These are phyloP conservation scores for Noturus placidus DNA, from an alignment of 2,113 vertebrate species.

Conservation along the genomic window DNA sequence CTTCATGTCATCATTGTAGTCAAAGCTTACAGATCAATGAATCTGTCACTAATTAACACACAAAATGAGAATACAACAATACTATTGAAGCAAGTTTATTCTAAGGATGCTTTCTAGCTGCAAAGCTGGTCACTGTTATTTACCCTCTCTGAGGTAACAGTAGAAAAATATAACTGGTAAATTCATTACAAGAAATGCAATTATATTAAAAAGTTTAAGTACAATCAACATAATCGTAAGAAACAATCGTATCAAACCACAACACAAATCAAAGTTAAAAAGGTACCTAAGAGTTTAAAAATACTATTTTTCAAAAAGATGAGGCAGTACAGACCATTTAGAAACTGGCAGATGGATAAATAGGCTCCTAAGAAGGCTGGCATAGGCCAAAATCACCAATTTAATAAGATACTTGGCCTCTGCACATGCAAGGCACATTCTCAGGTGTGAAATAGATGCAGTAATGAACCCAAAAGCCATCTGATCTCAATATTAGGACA, in stretches of 20 bases:
- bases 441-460: constrained; percentile 22
- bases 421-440: constrained; percentile 35
- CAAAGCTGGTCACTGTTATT: constrained; percentile 72
- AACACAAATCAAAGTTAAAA: constrained; percentile 35
- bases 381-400: constrained; percentile 43
- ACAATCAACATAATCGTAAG: constrained; percentile 48
- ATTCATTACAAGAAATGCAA: constrained; percentile 69
- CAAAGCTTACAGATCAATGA: background rate
- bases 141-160: constrained; percentile 71
- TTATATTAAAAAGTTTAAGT: constrained; percentile 67
- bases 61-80: constrained; percentile 15
- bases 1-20: background rate
- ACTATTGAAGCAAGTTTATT: constrained; percentile 76
- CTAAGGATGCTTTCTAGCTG: constrained; percentile 64
- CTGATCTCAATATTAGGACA: background rate
- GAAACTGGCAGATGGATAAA: constrained; percentile 33
- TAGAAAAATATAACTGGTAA: constrained; percentile 81
- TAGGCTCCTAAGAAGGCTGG: constrained; percentile 38
- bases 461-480: background rate
- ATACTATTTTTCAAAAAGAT: constrained; percentile 22
- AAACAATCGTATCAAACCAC: constrained; percentile 41
- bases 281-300: constrained; percentile 36
- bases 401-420: constrained; percentile 27
- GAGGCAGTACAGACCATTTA: constrained; percentile 40
- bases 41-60: background rate